Percentiles rank a stretch among this genome's conserved stretches.
phyloP scores from a whole-genome alignment of 2,113 vertebrate genomes.

The Cichladusa arquata region DNA sequence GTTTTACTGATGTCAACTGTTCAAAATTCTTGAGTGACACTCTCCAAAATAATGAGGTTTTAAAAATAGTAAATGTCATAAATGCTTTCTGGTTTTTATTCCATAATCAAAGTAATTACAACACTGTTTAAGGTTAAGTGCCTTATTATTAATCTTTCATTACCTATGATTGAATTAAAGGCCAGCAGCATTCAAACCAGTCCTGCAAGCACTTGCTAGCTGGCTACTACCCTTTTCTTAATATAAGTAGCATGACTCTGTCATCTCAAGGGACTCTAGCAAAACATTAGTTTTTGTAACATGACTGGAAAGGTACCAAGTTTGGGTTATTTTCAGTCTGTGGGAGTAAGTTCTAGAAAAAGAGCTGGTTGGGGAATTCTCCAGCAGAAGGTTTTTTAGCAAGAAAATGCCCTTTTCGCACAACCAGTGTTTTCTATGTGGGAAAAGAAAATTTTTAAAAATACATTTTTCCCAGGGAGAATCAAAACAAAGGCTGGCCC shows the following conservation, averaged over 20 bases:
- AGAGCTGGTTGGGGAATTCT: conserved; percentile 43
- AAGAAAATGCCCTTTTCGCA: conserved; percentile 32
- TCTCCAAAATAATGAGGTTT: conserved; percentile 41
- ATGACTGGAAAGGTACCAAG: conserved; percentile 36
- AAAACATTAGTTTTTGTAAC: conserved; percentile 23
- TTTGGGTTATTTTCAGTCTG: conserved; percentile 47
- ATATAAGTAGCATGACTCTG: not conserved
- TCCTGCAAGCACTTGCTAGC: not conserved
- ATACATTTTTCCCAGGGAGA: not conserved
- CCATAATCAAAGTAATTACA: conserved; percentile 30
- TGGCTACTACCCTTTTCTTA: not conserved
- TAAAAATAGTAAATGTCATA: conserved; percentile 43
- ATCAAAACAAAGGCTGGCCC: not conserved
- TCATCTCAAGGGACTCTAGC: not conserved
- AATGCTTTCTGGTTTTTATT: conserved; percentile 24
- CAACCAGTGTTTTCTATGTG: not conserved
- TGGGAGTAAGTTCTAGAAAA: conserved; percentile 41
- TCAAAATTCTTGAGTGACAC: not conserved
- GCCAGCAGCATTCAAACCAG: not conserved
- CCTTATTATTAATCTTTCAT: conserved; percentile 33
- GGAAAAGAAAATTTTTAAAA: not conserved
- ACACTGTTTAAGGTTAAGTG: conserved; percentile 11
- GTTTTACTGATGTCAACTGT: not conserved
- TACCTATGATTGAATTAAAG: not conserved
- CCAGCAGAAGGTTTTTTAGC: conserved; percentile 27